Conservation (phyloP, 1,140 invertebrate genomes). For the Ptiloglossa arizonensis region DNA sequence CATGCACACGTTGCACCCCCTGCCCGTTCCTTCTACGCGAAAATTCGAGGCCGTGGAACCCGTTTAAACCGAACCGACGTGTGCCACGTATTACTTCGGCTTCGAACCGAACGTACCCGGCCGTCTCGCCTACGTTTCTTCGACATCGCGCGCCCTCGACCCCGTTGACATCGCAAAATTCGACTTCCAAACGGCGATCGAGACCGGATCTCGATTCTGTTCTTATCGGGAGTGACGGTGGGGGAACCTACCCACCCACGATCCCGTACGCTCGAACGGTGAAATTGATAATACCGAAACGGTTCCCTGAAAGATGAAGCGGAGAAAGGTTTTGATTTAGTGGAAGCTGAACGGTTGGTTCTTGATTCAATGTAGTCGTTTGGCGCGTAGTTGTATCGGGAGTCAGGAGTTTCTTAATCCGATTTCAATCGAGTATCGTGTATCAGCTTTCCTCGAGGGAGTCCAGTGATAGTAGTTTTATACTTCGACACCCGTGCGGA, state of each 20-base stretch:
- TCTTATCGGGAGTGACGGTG: background rate
- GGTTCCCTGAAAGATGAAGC: background rate
- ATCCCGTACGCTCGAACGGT: background rate
- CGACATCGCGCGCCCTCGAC: background rate
- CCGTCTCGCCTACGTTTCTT: background rate
- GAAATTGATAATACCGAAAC: background rate
- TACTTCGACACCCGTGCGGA: too few species aligned
- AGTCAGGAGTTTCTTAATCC: too few species aligned
- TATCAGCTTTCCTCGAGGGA: too few species aligned
- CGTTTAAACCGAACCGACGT: constrained; percentile 44
- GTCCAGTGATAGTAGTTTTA: too few species aligned
- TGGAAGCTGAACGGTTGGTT: too few species aligned
- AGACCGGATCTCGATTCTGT: background rate
- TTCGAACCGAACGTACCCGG: background rate
- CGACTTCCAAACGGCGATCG: background rate
- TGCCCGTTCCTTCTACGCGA: too few species aligned
- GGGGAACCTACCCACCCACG: background rate
- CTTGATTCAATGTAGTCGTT: too few species aligned
- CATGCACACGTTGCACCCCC: constrained; percentile 36
- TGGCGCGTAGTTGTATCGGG: too few species aligned
- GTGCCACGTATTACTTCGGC: background rate
- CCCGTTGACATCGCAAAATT: constrained; percentile 2
- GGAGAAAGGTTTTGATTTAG: background rate
- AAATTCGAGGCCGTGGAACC: constrained; percentile 32
- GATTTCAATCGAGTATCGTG: too few species aligned